Percentiles rank a stretch among this genome's conserved stretches.
Evolutionary conservation across 1,140 invertebrate species (phyloP).

Genomic region (Penaeus vannamei): DNA sequence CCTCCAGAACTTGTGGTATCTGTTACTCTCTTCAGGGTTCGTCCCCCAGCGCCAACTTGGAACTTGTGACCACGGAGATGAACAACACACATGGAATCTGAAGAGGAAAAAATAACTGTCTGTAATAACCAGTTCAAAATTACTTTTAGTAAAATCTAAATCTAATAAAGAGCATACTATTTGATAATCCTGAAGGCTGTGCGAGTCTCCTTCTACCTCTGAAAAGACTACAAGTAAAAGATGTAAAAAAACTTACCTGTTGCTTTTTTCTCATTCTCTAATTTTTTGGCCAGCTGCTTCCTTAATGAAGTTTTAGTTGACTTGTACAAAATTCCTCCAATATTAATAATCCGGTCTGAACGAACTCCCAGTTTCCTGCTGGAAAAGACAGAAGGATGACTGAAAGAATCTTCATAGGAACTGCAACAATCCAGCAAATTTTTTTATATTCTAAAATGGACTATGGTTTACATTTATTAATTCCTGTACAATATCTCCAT

Average conservation of each 20-base stretch:
- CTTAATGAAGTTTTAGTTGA: slow-evolving; percentile 57
- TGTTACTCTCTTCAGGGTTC: slow-evolving; percentile 32
- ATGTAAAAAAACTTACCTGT: slow-evolving; percentile 14
- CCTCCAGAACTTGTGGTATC: neutral
- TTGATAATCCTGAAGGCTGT: too few relatives aligned
- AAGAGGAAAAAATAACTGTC: neutral
- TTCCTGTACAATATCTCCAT: too few relatives aligned
- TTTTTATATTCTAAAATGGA: too few relatives aligned
- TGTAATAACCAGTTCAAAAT: too few relatives aligned
- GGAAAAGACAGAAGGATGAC: too few relatives aligned
- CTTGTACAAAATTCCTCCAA: slow-evolving; percentile 60
- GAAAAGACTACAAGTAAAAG: neutral
- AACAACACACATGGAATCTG: slow-evolving; percentile 37
- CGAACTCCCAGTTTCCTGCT: slow-evolving; percentile 13
- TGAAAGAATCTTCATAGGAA: too few relatives aligned
- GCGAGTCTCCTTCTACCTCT: neutral
- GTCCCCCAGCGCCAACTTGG: slow-evolving; percentile 37
- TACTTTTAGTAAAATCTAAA: too few relatives aligned
- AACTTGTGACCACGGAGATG: slow-evolving; percentile 39
- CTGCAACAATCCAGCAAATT: too few relatives aligned
- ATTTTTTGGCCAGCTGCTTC: slow-evolving; percentile 39
- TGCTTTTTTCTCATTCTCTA: neutral
- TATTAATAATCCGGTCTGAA: slow-evolving; percentile 60
- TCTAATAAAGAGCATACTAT: too few relatives aligned
- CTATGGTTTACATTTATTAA: too few relatives aligned